Evolutionary conservation across 2,797 vertebrate species (phyloP), one percentile per base, ranked within the genome.

Genomic region (Etheostoma perlongum): DNA sequence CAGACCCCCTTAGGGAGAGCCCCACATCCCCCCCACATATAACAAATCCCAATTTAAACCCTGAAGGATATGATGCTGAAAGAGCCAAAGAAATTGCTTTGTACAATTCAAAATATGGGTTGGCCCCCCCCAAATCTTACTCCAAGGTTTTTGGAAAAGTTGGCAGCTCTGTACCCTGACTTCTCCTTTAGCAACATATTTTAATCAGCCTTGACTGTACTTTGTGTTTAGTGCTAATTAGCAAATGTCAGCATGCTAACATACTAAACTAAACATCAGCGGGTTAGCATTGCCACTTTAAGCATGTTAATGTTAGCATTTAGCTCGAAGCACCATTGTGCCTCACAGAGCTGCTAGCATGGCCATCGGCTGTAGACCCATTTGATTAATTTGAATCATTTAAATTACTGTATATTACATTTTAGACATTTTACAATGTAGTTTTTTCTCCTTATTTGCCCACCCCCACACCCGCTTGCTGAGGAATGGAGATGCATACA

Each of bases 401-500:
- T 5, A 21, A 23, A 68, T 53, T 0, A 40, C 9, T 40, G 36
- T 40, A 1, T 6, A 58, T 76, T 16, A 21, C 4, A 40, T 73
- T 46, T 42, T 19, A 25, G 18, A 67, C 2, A n/a, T 59, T 33
- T 53, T 53, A 66, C 15, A 11, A 16, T 55, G 23, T 30, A 16
- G 15, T 49, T 40, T 55, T 36, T 27, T 54, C 2, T 1, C 0
- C 53, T 48, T 65, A 62, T 65, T 51, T 75, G 68, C 42, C 48
- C 18, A 27, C 27, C 27, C 27, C 27, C 27, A 21, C 66, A 87
- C 76, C 84, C 65, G 53, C 47, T 64, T 13, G 6, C 49, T n/a
- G 69, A 76, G n/a, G 30, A 63, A 67, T 8, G 30, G 54, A 71
- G 72, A 55, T 23, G 47, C 72, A 60, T 68, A 42, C 66, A 82